Percentiles rank a stretch among this genome's conserved stretches.
Evolutionary conservation across 2,113 vertebrate species (phyloP).

Genomic region (Acrocephalus arundinaceus): DNA sequence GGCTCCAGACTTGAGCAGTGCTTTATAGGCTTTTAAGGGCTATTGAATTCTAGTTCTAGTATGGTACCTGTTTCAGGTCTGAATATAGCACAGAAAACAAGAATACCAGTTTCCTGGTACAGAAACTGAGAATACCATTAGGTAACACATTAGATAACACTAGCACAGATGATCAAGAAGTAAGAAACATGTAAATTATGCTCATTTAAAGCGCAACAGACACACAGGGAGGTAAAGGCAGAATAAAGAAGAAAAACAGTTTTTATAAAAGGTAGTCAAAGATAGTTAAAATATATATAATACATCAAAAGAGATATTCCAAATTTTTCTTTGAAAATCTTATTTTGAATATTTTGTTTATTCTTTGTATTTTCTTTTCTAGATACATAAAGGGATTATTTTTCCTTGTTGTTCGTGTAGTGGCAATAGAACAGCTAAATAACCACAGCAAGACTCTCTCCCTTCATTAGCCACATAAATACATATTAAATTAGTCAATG

Average conservation of each 20-base stretch:
- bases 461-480: neutral
- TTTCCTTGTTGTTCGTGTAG: neutral
- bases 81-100: neutral
- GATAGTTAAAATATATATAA: neutral
- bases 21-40: neutral
- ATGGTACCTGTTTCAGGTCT: neutral
- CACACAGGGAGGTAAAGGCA: neutral
- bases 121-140: neutral
- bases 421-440: neutral
- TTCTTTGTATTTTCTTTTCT: neutral
- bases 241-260: neutral
- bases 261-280: neutral
- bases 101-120: neutral
- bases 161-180: neutral
- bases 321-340: neutral
- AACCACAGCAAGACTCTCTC: neutral
- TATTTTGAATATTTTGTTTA: neutral
- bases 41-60: neutral
- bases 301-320: neutral
- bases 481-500: neutral
- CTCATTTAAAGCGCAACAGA: neutral
- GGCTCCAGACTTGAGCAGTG: neutral
- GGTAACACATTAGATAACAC: neutral
- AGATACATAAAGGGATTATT: neutral
- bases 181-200: neutral